phyloP scores from a whole-genome alignment of 2,113 vertebrate genomes.

The Esox niger region DNA sequence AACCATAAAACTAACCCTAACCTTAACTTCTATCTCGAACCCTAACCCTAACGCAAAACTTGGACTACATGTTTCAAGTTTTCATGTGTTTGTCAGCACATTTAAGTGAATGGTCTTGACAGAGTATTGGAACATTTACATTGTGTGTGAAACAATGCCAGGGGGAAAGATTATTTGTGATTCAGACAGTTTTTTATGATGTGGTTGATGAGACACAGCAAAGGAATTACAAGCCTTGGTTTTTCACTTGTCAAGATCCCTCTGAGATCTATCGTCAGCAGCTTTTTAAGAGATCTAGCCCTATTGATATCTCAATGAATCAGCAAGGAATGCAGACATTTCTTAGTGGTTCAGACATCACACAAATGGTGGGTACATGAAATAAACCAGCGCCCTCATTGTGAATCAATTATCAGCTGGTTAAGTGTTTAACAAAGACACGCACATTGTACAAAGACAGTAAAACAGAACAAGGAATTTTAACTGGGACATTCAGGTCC shows the following conservation, averaged over 20 bases:
- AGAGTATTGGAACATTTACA: too few species aligned
- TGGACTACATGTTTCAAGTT: too few species aligned
- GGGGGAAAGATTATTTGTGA: background rate
- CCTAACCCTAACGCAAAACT: too few species aligned
- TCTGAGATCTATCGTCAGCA: constrained; percentile 1
- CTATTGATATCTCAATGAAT: background rate
- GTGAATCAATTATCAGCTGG: background rate
- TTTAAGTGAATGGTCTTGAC: too few species aligned
- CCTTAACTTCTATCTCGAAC: too few species aligned
- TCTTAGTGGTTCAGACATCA: background rate
- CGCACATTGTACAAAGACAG: too few species aligned
- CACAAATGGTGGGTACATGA: background rate
- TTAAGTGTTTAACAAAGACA: background rate
- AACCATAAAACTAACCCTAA: too few species aligned
- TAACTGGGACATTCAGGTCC: background rate
- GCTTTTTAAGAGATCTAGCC: constrained; percentile 3
- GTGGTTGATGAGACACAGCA: constrained; percentile 5
- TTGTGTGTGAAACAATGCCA: background rate
- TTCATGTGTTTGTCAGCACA: too few species aligned
- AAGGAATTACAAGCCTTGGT: background rate
- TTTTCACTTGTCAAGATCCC: background rate
- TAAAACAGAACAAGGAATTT: background rate
- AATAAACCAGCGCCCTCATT: background rate
- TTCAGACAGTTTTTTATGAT: background rate
- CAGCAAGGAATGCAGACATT: background rate